Conservation (phyloP, 2,888 invertebrate species). For the Melolontha melolontha region DNA sequence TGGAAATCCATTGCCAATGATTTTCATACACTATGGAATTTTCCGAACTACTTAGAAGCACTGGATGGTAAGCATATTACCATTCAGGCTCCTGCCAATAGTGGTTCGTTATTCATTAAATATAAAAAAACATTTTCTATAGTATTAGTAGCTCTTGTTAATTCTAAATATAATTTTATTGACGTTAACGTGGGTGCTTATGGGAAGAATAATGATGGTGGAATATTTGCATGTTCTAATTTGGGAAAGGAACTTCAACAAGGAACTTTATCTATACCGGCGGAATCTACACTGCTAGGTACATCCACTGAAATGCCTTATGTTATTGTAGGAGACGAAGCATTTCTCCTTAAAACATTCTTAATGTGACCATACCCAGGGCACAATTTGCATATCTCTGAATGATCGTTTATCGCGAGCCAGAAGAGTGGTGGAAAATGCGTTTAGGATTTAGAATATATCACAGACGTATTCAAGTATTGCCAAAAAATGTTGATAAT, state of each 20-base stretch:
- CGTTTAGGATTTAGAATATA: slow-evolving; percentile 54
- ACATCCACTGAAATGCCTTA: too few species aligned
- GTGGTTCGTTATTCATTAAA: slow-evolving; percentile 35
- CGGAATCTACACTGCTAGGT: too few species aligned
- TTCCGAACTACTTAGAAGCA: slow-evolving; percentile 26
- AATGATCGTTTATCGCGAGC: slow-evolving; percentile 57
- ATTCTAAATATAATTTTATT: slow-evolving; percentile 49
- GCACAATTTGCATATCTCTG: slow-evolving; percentile 47
- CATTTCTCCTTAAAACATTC: too few species aligned
- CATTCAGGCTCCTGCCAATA: slow-evolving; percentile 32
- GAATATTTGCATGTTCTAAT: slow-evolving; percentile 47
- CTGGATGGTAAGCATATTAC: slow-evolving; percentile 33
- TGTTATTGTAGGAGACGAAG: too few species aligned
- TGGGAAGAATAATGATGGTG: slow-evolving; percentile 49
- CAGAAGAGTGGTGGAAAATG: slow-evolving; percentile 55
- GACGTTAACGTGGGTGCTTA: slow-evolving; percentile 46
- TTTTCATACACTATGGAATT: slow-evolving; percentile 27
- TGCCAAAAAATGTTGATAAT: slow-evolving; percentile 34
- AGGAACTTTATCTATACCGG: too few species aligned
- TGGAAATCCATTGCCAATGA: neutral
- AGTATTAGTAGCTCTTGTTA: too few species aligned
- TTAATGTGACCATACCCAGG: too few species aligned
- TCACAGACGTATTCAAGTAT: slow-evolving; percentile 45
- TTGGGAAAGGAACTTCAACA: slow-evolving; percentile 35
- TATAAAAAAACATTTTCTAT: too few species aligned